phyloP scores from a whole-genome alignment of 2,113 vertebrate genomes.

The Agapornis roseicollis region DNA sequence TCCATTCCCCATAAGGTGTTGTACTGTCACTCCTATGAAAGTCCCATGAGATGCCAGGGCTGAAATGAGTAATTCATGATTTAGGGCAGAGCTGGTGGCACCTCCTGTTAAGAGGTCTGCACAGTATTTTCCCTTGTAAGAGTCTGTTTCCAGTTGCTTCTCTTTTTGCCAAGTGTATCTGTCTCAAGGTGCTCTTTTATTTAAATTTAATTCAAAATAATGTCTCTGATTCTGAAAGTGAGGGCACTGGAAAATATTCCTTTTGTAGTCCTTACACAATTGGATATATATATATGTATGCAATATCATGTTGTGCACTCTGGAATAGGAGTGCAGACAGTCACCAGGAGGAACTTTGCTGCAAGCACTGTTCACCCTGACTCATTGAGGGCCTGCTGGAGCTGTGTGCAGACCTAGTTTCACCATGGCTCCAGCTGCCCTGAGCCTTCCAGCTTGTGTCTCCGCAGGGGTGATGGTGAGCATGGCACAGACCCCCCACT shows the following conservation, averaged over 20 bases:
- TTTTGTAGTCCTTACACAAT: not conserved
- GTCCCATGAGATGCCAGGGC: not conserved
- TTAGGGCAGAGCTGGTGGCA: not conserved
- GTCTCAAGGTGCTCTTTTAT: not conserved
- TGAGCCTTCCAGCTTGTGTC: not conserved
- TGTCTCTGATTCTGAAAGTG: not conserved
- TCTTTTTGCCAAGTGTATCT: not conserved
- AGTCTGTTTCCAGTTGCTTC: not conserved
- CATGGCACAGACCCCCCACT: accelerated
- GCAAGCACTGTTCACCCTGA: not conserved
- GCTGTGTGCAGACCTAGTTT: not conserved
- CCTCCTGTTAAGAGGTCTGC: not conserved
- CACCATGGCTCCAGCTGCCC: not conserved
- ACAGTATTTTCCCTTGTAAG: not conserved
- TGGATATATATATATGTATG: not conserved
- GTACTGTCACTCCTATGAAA: not conserved
- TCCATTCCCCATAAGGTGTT: not conserved
- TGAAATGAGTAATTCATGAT: not conserved
- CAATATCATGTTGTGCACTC: not conserved
- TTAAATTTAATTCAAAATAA: not conserved
- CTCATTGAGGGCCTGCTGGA: not conserved
- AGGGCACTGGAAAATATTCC: not conserved
- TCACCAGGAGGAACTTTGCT: not conserved
- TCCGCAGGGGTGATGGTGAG: accelerated
- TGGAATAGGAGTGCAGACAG: not conserved